Conservation (phyloP, 2,888 invertebrate species). For the Uloborus plumipes region DNA sequence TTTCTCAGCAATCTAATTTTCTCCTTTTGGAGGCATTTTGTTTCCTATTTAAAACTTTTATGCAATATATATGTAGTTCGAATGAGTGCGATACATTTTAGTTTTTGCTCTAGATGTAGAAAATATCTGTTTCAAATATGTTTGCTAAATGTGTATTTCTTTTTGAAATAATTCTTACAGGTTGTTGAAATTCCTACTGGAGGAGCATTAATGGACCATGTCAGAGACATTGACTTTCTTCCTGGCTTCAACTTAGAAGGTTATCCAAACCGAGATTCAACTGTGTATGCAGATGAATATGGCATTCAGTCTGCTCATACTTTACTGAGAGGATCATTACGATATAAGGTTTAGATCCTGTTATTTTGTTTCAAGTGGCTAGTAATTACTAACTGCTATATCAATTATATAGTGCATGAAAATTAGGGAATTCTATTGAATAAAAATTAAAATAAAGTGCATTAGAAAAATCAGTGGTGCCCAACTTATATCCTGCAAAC, state of each 20-base stretch:
- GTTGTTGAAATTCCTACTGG: constrained; percentile 90
- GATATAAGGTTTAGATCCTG: constrained; percentile 78
- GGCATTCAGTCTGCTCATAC: constrained; percentile 85
- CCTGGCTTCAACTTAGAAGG: constrained; percentile 98
- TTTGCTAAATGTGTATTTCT: background rate
- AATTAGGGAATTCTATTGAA: no score
- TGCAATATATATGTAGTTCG: background rate
- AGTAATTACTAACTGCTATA: no score
- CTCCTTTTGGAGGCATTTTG: background rate
- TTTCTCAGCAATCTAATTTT: no score
- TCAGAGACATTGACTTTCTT: constrained; percentile 86
- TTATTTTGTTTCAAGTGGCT: background rate
- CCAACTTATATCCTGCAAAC: no score
- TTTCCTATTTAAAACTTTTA: background rate
- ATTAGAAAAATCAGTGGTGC: no score
- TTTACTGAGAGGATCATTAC: constrained; percentile 91
- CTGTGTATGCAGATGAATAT: constrained; percentile 87
- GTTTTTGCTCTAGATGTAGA: background rate
- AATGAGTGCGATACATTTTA: background rate
- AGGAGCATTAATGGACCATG: constrained; percentile 88
- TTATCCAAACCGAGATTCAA: constrained; percentile 96
- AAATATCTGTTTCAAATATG: no score
- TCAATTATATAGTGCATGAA: no score
- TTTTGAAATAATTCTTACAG: constrained; percentile 71
- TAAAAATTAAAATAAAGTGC: no score